Evolutionary conservation across 2,888 invertebrate species (phyloP), one percentile per base, ranked within the genome.

Genomic region (Lasioglossum oenotherae): DNA sequence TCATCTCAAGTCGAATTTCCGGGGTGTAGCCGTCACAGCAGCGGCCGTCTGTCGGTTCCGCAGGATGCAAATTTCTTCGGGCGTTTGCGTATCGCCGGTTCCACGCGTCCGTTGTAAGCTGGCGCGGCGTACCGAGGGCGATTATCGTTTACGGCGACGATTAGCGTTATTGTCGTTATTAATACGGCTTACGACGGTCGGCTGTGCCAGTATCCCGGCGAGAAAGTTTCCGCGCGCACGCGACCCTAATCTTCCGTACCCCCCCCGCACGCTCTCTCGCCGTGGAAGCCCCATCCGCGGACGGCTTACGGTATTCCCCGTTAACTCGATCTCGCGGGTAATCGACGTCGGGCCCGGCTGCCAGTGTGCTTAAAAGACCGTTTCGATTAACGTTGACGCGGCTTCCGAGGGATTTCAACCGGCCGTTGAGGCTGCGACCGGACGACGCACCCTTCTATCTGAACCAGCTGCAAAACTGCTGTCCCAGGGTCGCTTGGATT

Each of bases 151-250:
- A 87, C 84, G 82, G 67, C 73, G 74, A 81, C 84, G 88, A 90
- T 90, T 90, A 90, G 85, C 85, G 85, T 89, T 90, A 90, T 86
- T 89, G 86, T 90, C 84, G 86, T 90, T 90, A 90, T 88, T 90
- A 90, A 90, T 90, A 90, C 77, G 73, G 90, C 90, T 89, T 90
- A 88, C 80, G 82, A 53, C 74, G 67, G 67, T 77, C 77, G 53
- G 19, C 74, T 6, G 35, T 31, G 31, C 31, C 31, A 16, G 31
- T 67, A 38, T 76, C 71, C 46, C 44, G 67, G 75, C 84, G 35
- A 76, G 41, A 81, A 88, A 89, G 79, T 88, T 89, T 88, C 82
- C 77, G 73, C 84, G 74, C 78, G 74, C 78, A 69, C 79, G 81
- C 71, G 81, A 78, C 69, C 73, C 74, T 88, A 90, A 90, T 90